Conservation (phyloP, 1,140 invertebrate genomes). For the Polyergus mexicanus region DNA sequence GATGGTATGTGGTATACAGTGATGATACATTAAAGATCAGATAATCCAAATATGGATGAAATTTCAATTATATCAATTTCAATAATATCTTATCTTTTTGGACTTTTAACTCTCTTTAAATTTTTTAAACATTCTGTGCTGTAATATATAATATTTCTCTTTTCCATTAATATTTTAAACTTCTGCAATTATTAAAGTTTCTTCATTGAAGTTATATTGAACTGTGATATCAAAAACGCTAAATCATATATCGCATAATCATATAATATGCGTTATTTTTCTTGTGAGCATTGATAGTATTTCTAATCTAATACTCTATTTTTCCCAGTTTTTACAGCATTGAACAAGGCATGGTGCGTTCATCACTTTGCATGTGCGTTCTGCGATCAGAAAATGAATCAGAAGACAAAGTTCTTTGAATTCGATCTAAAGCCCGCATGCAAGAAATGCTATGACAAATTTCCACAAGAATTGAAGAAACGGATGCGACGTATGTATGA, state of each 20-base stretch:
- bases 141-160: too few species aligned
- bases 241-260: constrained; percentile 29
- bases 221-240: constrained; percentile 24
- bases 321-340: constrained; percentile 96
- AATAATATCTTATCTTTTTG: too few species aligned
- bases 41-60: not conserved
- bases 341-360: constrained; percentile 99
- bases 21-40: constrained; percentile 30
- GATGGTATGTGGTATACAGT: constrained; percentile 92
- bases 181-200: not conserved
- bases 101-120: not conserved
- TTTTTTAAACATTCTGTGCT: not conserved
- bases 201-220: not conserved
- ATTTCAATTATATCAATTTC: too few species aligned
- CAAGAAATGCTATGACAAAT: constrained; percentile 99
- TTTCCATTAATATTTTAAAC: not conserved
- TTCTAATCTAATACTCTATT: constrained; percentile 34
- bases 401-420: constrained; percentile 99
- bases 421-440: constrained; percentile 99
- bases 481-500: constrained; percentile 93
- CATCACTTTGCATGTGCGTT: constrained; percentile 99
- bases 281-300: not conserved
- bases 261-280: not conserved
- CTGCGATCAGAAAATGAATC: constrained; percentile 98
- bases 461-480: constrained; percentile 97